A percentile compares a stretch with the other conserved stretches of the same genome.
Evolutionary conservation across 2,797 vertebrate genomes (phyloP).

Genomic region (Artibeus lituratus): DNA sequence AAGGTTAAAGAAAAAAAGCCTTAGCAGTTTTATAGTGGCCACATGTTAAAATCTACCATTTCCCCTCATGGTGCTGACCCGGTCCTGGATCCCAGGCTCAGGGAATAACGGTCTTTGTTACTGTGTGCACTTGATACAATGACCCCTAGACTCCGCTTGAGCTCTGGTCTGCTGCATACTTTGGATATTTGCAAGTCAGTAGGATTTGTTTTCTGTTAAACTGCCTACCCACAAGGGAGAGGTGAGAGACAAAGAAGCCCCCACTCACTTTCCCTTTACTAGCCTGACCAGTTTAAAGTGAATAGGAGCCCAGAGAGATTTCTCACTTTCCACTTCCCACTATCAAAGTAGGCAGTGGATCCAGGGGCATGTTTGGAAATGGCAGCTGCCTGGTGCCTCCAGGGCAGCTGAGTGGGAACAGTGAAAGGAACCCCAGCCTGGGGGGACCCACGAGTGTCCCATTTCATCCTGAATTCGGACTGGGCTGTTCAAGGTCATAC

Average conservation of each 20-base stretch:
- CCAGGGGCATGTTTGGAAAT: conserved; percentile 38
- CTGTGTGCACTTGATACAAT: neutral
- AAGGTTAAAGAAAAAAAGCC: neutral
- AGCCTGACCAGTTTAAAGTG: conserved; percentile 23
- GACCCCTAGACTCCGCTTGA: neutral
- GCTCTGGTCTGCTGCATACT: neutral
- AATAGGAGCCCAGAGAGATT: conserved; percentile 49
- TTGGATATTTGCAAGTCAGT: conserved; percentile 6
- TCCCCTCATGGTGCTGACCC: neutral
- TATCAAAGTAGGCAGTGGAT: conserved; percentile 6
- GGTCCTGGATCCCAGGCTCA: neutral
- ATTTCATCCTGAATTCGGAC: conserved; percentile 44
- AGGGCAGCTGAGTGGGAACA: neutral
- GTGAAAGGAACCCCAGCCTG: conserved; percentile 8
- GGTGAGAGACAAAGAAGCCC: neutral
- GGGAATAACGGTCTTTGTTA: neutral
- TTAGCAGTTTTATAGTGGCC: neutral
- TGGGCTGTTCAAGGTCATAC: conserved; percentile 11
- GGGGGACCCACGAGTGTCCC: neutral
- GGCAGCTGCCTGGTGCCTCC: neutral
- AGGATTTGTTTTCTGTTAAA: conserved; percentile 38
- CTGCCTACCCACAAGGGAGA: neutral
- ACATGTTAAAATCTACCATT: neutral
- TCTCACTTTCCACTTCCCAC: conserved; percentile 57
- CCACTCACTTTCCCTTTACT: neutral